Evolutionary conservation across 2,888 invertebrate species (phyloP).

Genomic region (Pediacus dermestoides): DNA sequence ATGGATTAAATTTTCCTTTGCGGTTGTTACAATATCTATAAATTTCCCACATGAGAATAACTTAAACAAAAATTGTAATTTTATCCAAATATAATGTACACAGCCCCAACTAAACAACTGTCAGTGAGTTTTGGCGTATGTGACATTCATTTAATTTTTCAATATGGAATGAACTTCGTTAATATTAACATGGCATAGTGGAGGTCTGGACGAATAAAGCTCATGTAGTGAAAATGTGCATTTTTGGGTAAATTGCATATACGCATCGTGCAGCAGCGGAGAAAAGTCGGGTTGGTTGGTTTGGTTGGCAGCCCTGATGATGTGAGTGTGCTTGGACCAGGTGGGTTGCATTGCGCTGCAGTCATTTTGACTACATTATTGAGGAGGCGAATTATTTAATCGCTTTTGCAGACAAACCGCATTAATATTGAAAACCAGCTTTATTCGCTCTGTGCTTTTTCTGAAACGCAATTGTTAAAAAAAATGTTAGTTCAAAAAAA

Average conservation of each 20-base stretch:
- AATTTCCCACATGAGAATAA: too few species aligned
- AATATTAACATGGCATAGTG: constrained; percentile 31
- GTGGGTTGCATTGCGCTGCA: constrained; percentile 34
- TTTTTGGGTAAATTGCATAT: constrained; percentile 15
- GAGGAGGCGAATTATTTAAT: constrained; percentile 47
- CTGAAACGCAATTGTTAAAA: too few species aligned
- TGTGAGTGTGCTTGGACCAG: constrained; percentile 23
- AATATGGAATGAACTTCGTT: constrained; percentile 37
- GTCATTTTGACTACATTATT: constrained; percentile 43
- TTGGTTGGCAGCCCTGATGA: constrained; percentile 21
- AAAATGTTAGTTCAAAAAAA: too few species aligned
- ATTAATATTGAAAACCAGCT: constrained; percentile 45
- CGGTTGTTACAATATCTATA: too few species aligned
- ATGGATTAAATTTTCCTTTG: too few species aligned
- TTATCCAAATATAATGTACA: too few species aligned
- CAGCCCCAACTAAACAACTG: constrained; percentile 22
- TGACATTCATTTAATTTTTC: constrained; percentile 35
- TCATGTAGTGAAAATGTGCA: constrained; percentile 22
- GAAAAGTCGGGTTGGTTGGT: constrained; percentile 14
- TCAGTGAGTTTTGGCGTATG: constrained; percentile 21
- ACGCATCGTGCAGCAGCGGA: constrained; percentile 14
- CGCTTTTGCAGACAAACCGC: constrained; percentile 45
- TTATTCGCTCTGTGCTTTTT: too few species aligned
- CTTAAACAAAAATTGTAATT: too few species aligned
- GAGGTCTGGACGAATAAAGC: constrained; percentile 13